Percentiles rank a stretch among this genome's conserved stretches.
phyloP scores from a whole-genome alignment of 2,113 vertebrate species.

The Paralichthys olivaceus region DNA sequence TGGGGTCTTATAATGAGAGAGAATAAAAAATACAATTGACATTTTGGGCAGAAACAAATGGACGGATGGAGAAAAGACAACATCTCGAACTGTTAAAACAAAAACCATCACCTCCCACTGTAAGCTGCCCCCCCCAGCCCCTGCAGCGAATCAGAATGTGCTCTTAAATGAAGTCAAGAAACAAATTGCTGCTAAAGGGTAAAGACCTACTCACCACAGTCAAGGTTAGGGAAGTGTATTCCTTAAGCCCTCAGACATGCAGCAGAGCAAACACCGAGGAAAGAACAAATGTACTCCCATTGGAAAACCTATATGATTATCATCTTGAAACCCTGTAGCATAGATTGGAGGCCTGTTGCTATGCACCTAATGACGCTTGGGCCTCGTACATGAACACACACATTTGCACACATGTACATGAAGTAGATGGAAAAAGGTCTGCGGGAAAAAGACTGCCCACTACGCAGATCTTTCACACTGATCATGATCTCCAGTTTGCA shows the following conservation, averaged over 20 bases:
- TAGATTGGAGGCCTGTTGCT: conserved; percentile 17
- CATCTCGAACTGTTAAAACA: conserved; percentile 15
- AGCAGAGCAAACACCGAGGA: conserved; percentile 21
- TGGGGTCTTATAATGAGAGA: conserved; percentile 4
- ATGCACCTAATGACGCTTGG: conserved; percentile 18
- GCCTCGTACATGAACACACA: conserved; percentile 11
- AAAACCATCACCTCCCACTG: conserved; percentile 39
- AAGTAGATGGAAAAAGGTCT: conserved; percentile 16
- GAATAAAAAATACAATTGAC: not conserved
- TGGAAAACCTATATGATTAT: conserved; percentile 2
- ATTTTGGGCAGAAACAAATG: not conserved
- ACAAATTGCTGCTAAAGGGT: conserved; percentile 50
- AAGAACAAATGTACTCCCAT: conserved; percentile 27
- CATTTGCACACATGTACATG: conserved; percentile 19
- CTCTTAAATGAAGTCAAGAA: conserved; percentile 44
- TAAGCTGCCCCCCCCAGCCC: conserved; percentile 20
- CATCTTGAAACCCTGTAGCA: conserved; percentile 29
- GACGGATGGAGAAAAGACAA: conserved; percentile 21
- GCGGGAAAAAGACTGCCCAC: not conserved
- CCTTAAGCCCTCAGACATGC: conserved; percentile 1
- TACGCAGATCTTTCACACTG: not conserved
- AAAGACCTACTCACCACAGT: conserved; percentile 51
- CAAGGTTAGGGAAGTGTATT: conserved; percentile 59
- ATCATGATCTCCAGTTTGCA: conserved; percentile 13
- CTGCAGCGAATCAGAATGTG: conserved; percentile 42